These are phyloP conservation scores for Allochrocebus solatus DNA, from an alignment of 2,797 vertebrate genomes.

Conservation along the genomic window DNA sequence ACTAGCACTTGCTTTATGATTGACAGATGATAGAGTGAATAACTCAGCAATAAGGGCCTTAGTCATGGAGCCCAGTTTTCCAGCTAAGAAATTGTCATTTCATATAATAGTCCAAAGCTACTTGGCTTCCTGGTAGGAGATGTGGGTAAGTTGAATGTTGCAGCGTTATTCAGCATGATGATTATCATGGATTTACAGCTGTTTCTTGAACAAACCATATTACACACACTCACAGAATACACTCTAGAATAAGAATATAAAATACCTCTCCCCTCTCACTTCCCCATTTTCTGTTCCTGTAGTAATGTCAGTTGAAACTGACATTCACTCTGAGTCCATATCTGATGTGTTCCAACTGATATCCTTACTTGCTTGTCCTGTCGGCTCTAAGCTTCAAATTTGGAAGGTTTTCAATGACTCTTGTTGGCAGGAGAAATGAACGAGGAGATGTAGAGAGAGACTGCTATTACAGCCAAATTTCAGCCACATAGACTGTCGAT, in stretches of 20 bases:
- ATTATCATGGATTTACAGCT: constrained; percentile 75
- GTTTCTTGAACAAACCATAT: constrained; percentile 66
- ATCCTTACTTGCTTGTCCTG: constrained; percentile 68
- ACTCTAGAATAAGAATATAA: constrained; percentile 47
- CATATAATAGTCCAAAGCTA: constrained; percentile 57
- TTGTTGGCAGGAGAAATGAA: constrained; percentile 72
- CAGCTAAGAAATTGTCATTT: constrained; percentile 75
- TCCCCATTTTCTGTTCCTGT: constrained; percentile 15
- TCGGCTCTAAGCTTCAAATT: constrained; percentile 69
- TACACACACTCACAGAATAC: constrained; percentile 4
- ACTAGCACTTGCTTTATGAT: constrained; percentile 14
- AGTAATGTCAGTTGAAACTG: constrained; percentile 54
- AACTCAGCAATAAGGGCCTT: constrained; percentile 55
- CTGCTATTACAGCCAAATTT: constrained; percentile 66
- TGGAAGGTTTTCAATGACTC: constrained; percentile 76
- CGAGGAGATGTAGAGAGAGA: constrained; percentile 57
- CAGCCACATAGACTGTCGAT: constrained; percentile 59
- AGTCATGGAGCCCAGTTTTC: constrained; percentile 68
- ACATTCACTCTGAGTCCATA: constrained; percentile 52
- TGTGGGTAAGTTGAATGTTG: constrained; percentile 52
- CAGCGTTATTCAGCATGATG: constrained; percentile 69
- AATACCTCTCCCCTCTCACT: not conserved
- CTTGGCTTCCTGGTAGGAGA: constrained; percentile 68
- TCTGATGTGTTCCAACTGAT: constrained; percentile 70
- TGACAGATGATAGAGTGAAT: constrained; percentile 42